Evolutionary conservation across 2,113 vertebrate species (phyloP).

Genomic region (Melanerpes aurifrons): DNA sequence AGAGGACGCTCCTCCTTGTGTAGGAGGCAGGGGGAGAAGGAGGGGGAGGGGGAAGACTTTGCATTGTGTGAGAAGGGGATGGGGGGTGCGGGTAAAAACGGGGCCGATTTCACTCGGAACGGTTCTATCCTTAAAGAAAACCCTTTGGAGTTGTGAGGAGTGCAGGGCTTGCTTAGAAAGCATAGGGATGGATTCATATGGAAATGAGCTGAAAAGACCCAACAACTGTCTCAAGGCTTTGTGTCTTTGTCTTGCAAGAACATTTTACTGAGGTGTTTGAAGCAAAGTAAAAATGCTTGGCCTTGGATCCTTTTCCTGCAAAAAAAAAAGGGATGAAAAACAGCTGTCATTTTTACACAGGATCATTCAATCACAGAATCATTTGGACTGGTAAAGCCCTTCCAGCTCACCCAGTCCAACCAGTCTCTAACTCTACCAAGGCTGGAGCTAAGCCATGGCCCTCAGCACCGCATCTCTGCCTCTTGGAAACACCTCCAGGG

Average conservation of each 20-base stretch:
- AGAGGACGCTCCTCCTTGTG: background rate
- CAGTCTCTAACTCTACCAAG: too few relatives aligned
- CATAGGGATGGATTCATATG: rapidly evolving
- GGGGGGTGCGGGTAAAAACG: background rate
- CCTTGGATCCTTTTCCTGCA: background rate
- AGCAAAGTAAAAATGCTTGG: background rate
- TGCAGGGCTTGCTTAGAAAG: background rate
- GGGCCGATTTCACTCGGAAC: background rate
- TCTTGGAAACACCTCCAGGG: too few relatives aligned
- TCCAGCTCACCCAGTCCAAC: too few relatives aligned
- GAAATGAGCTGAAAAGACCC: background rate
- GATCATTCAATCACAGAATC: too few relatives aligned
- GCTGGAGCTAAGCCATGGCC: too few relatives aligned
- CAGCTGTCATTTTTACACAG: background rate
- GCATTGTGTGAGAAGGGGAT: background rate
- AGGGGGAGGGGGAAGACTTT: background rate
- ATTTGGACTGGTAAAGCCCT: too few relatives aligned
- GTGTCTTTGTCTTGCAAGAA: background rate
- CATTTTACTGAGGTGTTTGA: background rate
- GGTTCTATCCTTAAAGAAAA: background rate
- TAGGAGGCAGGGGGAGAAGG: background rate
- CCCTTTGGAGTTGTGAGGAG: background rate
- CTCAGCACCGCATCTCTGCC: too few relatives aligned
- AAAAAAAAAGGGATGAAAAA: background rate
- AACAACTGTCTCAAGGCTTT: background rate